Evolutionary conservation across 2,888 invertebrate species (phyloP).

Genomic region (Agrotis clavis): DNA sequence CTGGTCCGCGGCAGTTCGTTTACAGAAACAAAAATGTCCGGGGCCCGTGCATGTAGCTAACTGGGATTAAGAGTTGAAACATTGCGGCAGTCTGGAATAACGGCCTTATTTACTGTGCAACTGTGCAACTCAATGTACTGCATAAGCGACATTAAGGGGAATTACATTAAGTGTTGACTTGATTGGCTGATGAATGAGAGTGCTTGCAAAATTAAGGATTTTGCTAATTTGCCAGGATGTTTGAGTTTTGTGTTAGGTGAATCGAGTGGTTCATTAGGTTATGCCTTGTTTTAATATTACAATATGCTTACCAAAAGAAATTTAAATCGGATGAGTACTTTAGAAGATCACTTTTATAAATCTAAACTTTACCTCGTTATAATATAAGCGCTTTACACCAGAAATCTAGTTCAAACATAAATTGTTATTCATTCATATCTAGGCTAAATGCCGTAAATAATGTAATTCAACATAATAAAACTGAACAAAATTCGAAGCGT

Average conservation of each 20-base stretch:
- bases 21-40: slow-evolving; percentile 65
- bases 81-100: slow-evolving; percentile 60
- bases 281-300: no score
- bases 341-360: no score
- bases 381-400: no score
- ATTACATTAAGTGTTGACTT: slow-evolving; percentile 24
- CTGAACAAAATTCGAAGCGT: not conserved
- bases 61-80: slow-evolving; percentile 72
- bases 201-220: not conserved
- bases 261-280: no score
- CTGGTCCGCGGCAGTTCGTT: slow-evolving; percentile 63
- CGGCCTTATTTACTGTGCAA: slow-evolving; percentile 58
- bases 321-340: no score
- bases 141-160: slow-evolving; percentile 29
- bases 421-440: no score
- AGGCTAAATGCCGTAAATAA: no score
- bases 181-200: slow-evolving; percentile 7
- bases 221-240: not conserved
- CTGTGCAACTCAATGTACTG: slow-evolving; percentile 45
- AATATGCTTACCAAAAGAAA: no score
- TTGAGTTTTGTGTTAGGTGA: not conserved
- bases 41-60: slow-evolving; percentile 60
- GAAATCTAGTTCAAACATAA: no score
- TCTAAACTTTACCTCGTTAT: not conserved
- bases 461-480: not conserved